phyloP scores from a whole-genome alignment of 2,797 vertebrate species.

The Sebastiscus albofasciatus region DNA sequence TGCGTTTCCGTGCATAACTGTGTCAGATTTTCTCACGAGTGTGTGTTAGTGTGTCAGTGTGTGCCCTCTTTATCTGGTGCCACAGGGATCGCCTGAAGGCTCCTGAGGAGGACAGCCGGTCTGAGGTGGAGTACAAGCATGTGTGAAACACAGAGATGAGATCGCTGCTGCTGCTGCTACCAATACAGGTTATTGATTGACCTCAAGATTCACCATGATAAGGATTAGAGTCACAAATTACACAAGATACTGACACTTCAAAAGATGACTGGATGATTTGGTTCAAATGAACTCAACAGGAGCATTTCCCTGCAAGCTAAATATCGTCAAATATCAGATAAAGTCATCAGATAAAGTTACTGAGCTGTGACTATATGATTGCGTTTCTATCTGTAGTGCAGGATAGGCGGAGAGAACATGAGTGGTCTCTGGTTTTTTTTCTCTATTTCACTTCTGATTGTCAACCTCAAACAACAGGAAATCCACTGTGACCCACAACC shows the following conservation, averaged over 20 bases:
- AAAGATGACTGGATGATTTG: not conserved
- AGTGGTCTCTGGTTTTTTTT: constrained; percentile 63
- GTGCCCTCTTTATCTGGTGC: constrained; percentile 75
- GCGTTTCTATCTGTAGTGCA: constrained; percentile 12
- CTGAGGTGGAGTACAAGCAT: not conserved
- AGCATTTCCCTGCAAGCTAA: not conserved
- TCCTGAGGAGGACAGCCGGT: constrained; percentile 22
- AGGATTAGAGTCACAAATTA: not conserved
- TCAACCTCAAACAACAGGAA: constrained; percentile 83
- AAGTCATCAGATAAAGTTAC: not conserved
- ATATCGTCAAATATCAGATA: not conserved
- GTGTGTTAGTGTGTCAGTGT: constrained; percentile 86
- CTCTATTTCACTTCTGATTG: constrained; percentile 75
- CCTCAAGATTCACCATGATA: constrained; percentile 29
- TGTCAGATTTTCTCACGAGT: constrained; percentile 71
- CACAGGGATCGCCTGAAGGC: constrained; percentile 66
- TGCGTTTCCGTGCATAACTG: constrained; percentile 69
- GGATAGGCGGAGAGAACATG: constrained; percentile 32
- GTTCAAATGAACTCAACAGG: not conserved
- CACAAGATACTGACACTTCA: not conserved
- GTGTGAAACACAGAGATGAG: not conserved
- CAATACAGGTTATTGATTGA: not conserved
- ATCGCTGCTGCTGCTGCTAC: not conserved
- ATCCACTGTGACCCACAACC: constrained; percentile 78
- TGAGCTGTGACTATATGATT: not conserved